Evolutionary conservation across 2,797 vertebrate species (phyloP).

Genomic region (Ara ararauna): DNA sequence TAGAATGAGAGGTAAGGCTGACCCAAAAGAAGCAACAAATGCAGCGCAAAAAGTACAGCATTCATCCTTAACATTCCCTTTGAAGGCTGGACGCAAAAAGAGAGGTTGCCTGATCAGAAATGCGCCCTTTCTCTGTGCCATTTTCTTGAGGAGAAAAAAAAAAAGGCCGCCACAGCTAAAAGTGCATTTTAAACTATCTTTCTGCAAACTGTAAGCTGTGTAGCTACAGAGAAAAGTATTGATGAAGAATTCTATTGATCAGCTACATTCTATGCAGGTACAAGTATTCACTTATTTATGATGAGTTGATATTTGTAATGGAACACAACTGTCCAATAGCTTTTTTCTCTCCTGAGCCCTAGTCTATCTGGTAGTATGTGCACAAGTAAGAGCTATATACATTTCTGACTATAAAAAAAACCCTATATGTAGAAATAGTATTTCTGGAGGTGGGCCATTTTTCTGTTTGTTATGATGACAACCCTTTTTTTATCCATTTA

Average conservation of each 20-base stretch:
- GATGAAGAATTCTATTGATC: neutral
- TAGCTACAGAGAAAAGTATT: neutral
- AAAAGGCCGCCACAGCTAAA: neutral
- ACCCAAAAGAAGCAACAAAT: neutral
- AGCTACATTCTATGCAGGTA: neutral
- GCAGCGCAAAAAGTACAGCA: neutral
- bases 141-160: neutral
- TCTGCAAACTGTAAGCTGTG: neutral
- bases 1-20: neutral
- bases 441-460: neutral
- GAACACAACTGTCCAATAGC: neutral
- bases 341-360: neutral
- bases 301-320: neutral
- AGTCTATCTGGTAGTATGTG: neutral
- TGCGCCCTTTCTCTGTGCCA: neutral
- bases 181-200: neutral
- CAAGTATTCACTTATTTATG: neutral
- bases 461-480: neutral
- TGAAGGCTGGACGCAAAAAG: neutral
- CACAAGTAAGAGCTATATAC: neutral
- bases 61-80: neutral
- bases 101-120: neutral
- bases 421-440: neutral
- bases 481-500: neutral
- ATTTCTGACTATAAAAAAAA: neutral